Percentiles rank a stretch among this genome's conserved stretches.
These are phyloP conservation scores for Meda fulgida DNA, from an alignment of 2,797 vertebrate genomes.

Conservation along the genomic window DNA sequence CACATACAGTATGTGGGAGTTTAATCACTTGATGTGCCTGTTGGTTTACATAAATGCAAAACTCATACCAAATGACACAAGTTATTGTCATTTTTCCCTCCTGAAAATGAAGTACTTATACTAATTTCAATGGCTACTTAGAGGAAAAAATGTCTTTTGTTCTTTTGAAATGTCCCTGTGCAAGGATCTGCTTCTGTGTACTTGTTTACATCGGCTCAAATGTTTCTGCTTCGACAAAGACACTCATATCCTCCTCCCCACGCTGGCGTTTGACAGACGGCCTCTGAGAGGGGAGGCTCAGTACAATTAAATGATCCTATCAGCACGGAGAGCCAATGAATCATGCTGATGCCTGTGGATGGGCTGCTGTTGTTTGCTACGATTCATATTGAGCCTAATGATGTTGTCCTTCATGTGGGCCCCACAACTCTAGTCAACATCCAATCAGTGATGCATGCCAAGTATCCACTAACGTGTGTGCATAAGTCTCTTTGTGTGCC, in stretches of 20 bases:
- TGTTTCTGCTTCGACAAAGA: slow-evolving; percentile 4
- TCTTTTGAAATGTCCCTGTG: no score
- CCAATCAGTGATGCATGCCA: slow-evolving; percentile 15
- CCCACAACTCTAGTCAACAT: slow-evolving; percentile 16
- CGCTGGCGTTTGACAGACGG: slow-evolving; percentile 28
- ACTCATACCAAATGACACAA: not conserved
- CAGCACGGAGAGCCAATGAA: slow-evolving; percentile 66
- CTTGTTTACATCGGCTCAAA: slow-evolving; percentile 9
- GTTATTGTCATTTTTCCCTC: not conserved
- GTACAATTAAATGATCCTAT: slow-evolving; percentile 74
- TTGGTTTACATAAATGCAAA: slow-evolving; percentile 8
- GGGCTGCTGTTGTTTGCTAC: slow-evolving; percentile 70
- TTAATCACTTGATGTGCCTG: slow-evolving; percentile 2
- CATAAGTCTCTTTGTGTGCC: not conserved
- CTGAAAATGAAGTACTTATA: not conserved
- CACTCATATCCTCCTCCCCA: not conserved
- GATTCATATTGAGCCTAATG: slow-evolving; percentile 74
- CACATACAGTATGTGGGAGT: not conserved
- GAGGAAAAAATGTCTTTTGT: not conserved
- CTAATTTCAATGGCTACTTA: not conserved
- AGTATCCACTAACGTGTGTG: not conserved
- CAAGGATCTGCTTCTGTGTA: not conserved
- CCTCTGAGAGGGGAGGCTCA: slow-evolving; percentile 41
- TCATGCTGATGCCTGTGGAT: slow-evolving; percentile 75
- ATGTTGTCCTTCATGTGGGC: slow-evolving; percentile 73